Conservation (phyloP, 2,797 vertebrate species). For the Neopelma chrysocephalum region DNA sequence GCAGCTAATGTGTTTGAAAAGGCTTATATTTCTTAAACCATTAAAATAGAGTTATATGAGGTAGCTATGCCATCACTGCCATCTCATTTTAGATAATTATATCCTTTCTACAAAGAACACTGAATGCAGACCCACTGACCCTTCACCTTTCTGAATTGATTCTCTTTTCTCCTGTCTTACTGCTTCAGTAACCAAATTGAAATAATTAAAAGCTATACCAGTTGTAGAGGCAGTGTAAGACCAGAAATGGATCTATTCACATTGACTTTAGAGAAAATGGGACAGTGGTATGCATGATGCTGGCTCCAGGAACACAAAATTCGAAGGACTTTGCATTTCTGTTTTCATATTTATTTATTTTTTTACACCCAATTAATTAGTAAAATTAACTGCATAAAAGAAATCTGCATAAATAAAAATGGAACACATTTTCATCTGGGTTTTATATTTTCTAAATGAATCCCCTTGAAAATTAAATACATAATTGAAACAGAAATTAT, state of each 20-base stretch:
- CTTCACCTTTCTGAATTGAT: not conserved
- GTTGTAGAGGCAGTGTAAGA: not conserved
- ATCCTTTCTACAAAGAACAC: not conserved
- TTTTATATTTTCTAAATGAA: slow-evolving; percentile 50
- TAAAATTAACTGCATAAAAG: not conserved
- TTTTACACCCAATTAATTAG: not conserved
- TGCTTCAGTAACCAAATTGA: not conserved
- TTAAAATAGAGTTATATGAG: not conserved
- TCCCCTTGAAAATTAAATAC: slow-evolving; percentile 53
- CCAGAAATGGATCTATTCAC: not conserved
- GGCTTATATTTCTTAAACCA: not conserved
- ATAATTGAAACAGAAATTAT: slow-evolving; percentile 66
- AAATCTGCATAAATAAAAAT: not conserved
- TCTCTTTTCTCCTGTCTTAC: not conserved
- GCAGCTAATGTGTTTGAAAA: slow-evolving; percentile 12
- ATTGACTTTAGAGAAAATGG: not conserved
- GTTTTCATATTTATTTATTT: not conserved
- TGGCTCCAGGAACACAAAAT: not conserved
- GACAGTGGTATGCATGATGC: not conserved
- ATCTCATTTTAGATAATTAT: not conserved
- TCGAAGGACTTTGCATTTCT: not conserved
- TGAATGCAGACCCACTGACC: not conserved
- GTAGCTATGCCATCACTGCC: not conserved
- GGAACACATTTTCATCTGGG: slow-evolving; percentile 1
- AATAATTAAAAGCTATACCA: not conserved